Base-by-base conservation (phyloP, 2,797 vertebrate genomes). In the Ptychobarbus kaznakovi region DNA sequence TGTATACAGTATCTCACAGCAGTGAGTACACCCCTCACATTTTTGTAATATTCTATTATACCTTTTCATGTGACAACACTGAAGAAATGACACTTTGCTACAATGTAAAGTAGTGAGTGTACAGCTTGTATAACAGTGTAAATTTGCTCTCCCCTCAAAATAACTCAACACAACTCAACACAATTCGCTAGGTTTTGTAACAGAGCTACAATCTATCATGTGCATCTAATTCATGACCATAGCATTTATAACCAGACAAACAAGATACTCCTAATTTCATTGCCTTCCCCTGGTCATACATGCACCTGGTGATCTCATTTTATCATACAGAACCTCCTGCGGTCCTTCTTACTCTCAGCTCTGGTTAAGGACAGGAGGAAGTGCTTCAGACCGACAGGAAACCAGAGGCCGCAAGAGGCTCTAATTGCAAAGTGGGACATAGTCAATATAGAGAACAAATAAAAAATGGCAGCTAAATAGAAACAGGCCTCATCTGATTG, bases 401-500 rank as follows among this genome's bases (percentile, higher is more conserved):
- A 88, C 91, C 87, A 93, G 93, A 80, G 53, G 20, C 66, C 28
- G 53, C n/a, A 8, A 72, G 65, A 63, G 53, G 42, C 90, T 89
- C 92, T 95, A 94, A 95, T 95, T 95, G 94, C 93, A 93, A 93
- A 92, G 90, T 92, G 93, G 92, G 91, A 95, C 93, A 90, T 90
- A 93, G 93, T 95, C 94, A 94, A 94, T 94, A 95, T 91, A 92
- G 92, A 93, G 91, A 90, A 87, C 91, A 95, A 94, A 96, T 96
- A 93, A 93, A 92, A 95, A 94, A 92, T 92, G 93, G 93, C 92
- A 91, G 92, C 90, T 91, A 91, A 92, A 94, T 93, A 89, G 92
- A 92, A 89, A 91, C 83, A 90, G 92, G 92, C 86, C 79, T 84
- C 83, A 85, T 91, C 91, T 91, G 92, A 93, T 90, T 89, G 87